Percentiles rank a stretch among this genome's conserved stretches.
Evolutionary conservation across 2,888 invertebrate species (phyloP).

Genomic region (Drosophila maculinotata): DNA sequence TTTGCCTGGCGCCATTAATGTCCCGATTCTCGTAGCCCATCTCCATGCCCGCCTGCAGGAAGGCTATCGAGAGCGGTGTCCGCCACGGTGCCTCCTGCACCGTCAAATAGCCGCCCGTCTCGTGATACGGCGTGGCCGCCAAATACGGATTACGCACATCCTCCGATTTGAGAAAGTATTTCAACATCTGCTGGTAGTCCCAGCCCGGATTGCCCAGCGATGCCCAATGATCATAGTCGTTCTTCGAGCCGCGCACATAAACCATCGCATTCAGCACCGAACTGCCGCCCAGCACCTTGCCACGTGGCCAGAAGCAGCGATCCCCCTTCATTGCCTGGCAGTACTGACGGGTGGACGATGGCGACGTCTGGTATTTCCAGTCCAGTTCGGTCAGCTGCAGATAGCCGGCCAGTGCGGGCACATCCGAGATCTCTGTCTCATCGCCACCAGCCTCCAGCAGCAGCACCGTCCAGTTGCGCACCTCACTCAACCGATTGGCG

Average conservation of each 20-base stretch:
- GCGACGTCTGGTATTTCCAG: constrained; percentile 96
- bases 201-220: constrained; percentile 93
- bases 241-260: constrained; percentile 94
- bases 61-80: constrained; percentile 92
- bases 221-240: constrained; percentile 95
- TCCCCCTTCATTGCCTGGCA: constrained; percentile 95
- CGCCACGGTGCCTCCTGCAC: constrained; percentile 94
- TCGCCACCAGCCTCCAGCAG: constrained; percentile 94
- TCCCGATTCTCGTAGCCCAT: constrained; percentile 93
- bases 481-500: constrained; percentile 93
- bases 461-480: constrained; percentile 92
- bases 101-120: constrained; percentile 92
- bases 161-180: constrained; percentile 94
- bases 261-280: constrained; percentile 96
- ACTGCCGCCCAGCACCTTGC: constrained; percentile 95
- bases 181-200: constrained; percentile 92
- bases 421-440: constrained; percentile 95
- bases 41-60: constrained; percentile 92
- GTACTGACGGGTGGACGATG: constrained; percentile 91
- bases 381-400: constrained; percentile 94
- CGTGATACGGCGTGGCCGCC: constrained; percentile 90
- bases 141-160: constrained; percentile 94
- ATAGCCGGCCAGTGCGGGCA: constrained; percentile 93
- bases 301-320: constrained; percentile 96
- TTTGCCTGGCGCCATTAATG: constrained; percentile 92